Evolutionary conservation across 2,113 vertebrate species (phyloP).

Genomic region (Syngnathoides biaculeatus): DNA sequence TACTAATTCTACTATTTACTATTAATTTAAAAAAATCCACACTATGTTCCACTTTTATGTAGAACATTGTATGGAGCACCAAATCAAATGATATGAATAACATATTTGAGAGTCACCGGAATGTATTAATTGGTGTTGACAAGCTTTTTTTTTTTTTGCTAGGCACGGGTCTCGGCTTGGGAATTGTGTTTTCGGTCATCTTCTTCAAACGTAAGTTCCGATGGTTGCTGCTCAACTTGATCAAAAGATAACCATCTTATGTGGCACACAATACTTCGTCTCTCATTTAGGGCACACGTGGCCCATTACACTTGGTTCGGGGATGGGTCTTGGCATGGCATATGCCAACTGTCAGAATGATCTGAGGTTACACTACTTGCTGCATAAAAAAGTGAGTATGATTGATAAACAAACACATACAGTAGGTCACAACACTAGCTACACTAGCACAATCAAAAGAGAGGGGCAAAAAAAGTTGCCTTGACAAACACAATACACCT

Average conservation of each 20-base stretch:
- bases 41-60: not conserved
- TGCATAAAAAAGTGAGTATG: conserved; percentile 82
- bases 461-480: not conserved
- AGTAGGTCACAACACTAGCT: not conserved
- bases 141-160: not conserved
- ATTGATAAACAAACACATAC: not conserved
- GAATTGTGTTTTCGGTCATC: conserved; percentile 91
- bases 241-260: conserved; percentile 2
- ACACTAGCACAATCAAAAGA: not conserved
- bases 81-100: not conserved
- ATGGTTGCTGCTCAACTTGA: not conserved
- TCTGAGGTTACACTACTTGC: conserved; percentile 85
- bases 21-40: not conserved
- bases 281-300: conserved; percentile 82
- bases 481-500: not conserved
- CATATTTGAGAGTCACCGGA: not conserved
- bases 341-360: conserved; percentile 96
- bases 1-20: no score
- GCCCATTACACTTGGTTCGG: conserved; percentile 85
- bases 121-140: not conserved
- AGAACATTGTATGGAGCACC: not conserved
- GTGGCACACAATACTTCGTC: not conserved
- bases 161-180: conserved; percentile 93
- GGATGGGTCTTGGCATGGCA: conserved; percentile 91
- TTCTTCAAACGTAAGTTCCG: conserved; percentile 94